phyloP scores from a whole-genome alignment of 2,888 invertebrate species.

The Lycophotia porphyrea region DNA sequence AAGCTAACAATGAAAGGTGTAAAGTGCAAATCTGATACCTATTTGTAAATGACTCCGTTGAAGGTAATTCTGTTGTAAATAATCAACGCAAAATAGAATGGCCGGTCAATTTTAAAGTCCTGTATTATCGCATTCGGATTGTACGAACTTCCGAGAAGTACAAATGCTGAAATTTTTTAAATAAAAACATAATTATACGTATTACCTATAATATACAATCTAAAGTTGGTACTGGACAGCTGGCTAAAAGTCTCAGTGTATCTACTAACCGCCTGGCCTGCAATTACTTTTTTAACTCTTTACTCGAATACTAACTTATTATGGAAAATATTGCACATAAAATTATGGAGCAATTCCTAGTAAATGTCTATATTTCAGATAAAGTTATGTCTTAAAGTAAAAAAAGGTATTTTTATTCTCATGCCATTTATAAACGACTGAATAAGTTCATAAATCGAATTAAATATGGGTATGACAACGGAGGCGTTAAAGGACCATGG shows the following conservation, averaged over 20 bases:
- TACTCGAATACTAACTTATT: too few relatives aligned
- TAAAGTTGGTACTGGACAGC: not conserved
- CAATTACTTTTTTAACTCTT: too few relatives aligned
- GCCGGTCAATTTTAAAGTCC: constrained; percentile 64
- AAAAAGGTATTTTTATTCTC: too few relatives aligned
- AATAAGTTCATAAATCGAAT: not conserved
- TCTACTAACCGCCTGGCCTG: too few relatives aligned
- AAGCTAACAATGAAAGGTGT: not conserved
- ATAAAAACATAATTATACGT: not conserved
- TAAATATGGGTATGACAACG: not conserved
- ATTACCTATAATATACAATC: not conserved
- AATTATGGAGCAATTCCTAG: too few relatives aligned
- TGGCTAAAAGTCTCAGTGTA: too few relatives aligned
- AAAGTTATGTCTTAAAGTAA: too few relatives aligned
- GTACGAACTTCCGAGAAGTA: rapidly evolving
- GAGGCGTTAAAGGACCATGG: not conserved
- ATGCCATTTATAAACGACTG: too few relatives aligned
- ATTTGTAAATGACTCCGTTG: constrained; percentile 42
- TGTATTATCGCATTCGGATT: not conserved
- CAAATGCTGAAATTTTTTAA: constrained; percentile 23
- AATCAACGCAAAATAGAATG: constrained; percentile 67
- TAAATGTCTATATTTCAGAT: too few relatives aligned
- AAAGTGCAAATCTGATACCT: constrained; percentile 17
- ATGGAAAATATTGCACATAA: too few relatives aligned
- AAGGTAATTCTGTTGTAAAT: constrained; percentile 39